Evolutionary conservation across 2,113 vertebrate species (phyloP).

Genomic region (Sterna hirundo): DNA sequence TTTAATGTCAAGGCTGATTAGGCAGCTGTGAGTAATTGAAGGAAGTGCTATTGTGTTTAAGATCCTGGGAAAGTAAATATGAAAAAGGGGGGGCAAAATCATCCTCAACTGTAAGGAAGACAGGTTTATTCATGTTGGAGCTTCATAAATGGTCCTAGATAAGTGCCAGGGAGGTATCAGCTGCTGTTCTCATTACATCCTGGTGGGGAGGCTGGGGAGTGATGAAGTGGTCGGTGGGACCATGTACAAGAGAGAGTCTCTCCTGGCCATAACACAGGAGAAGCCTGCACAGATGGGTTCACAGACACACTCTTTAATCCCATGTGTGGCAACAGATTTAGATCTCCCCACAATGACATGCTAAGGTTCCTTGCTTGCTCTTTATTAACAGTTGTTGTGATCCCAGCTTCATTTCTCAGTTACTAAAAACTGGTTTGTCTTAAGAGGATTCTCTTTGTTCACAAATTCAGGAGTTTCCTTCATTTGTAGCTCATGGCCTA

Average conservation of each 20-base stretch:
- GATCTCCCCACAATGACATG: accelerated
- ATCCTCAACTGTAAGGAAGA: neutral
- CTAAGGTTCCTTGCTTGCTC: neutral
- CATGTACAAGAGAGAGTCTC: too few species aligned
- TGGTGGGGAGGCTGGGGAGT: neutral
- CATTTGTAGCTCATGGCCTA: neutral
- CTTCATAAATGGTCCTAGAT: neutral
- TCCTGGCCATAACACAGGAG: neutral
- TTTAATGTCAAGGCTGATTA: neutral
- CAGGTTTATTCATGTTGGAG: neutral
- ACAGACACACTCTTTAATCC: neutral
- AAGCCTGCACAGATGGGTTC: neutral
- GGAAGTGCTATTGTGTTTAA: slow-evolving; percentile 5
- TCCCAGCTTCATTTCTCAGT: neutral
- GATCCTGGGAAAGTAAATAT: slow-evolving; percentile 25
- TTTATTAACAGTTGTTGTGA: neutral
- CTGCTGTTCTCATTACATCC: neutral
- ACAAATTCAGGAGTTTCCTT: neutral
- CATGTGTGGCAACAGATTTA: neutral
- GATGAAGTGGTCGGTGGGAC: neutral
- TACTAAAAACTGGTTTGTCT: neutral
- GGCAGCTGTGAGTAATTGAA: neutral
- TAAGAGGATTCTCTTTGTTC: neutral
- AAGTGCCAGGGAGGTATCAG: neutral
- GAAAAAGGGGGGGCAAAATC: neutral